Conservation (phyloP, 2,888 invertebrate genomes). For the Branchinecta sandiegonensis region DNA sequence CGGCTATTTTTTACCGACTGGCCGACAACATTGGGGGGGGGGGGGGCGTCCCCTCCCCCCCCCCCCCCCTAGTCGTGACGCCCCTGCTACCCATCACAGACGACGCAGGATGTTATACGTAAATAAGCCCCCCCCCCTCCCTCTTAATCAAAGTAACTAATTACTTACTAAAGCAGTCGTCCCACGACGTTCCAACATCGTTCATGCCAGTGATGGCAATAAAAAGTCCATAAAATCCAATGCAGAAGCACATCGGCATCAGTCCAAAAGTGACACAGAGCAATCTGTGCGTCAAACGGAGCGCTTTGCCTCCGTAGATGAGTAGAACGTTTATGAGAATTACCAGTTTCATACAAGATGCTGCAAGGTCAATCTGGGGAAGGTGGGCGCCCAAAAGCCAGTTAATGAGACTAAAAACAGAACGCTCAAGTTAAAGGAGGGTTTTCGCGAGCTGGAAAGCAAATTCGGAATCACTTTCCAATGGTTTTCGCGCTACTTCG, state of each 20-base stretch:
- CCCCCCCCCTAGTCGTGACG: too few species aligned
- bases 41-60: too few species aligned
- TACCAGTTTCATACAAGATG: neutral
- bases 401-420: neutral
- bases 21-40: too few species aligned
- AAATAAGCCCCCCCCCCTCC: too few species aligned
- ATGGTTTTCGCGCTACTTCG: too few species aligned
- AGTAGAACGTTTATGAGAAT: neutral
- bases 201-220: constrained; percentile 38
- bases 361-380: neutral
- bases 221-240: constrained; percentile 35
- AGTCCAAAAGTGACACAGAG: neutral
- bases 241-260: neutral
- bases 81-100: too few species aligned
- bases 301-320: neutral
- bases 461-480: too few species aligned
- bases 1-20: too few species aligned
- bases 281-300: neutral
- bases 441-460: too few species aligned
- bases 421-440: neutral
- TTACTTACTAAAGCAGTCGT: constrained; percentile 39
- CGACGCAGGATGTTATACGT: too few species aligned
- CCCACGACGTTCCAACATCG: constrained; percentile 36
- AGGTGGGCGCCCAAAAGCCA: constrained; percentile 10
- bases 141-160: neutral